Evolutionary conservation across 2,113 vertebrate genomes (phyloP).

Genomic region (Progne subis): DNA sequence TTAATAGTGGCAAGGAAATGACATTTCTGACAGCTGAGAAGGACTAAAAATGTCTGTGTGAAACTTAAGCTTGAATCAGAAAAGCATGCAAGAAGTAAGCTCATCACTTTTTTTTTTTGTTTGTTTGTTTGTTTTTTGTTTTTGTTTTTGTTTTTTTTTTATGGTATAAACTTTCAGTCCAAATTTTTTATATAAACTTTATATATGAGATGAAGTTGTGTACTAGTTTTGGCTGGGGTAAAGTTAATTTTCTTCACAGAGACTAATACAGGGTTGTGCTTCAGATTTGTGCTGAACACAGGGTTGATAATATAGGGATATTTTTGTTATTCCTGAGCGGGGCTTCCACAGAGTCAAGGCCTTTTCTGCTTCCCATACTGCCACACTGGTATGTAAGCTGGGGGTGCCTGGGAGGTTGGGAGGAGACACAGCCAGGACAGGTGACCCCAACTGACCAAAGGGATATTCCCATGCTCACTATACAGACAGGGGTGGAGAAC

Average conservation of each 20-base stretch:
- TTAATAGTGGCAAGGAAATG: not conserved
- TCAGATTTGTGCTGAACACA: not conserved
- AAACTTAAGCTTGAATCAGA: not conserved
- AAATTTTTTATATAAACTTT: not conserved
- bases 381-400: fast-evolving
- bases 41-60: not conserved
- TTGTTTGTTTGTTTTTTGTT: too few relatives aligned
- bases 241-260: not conserved
- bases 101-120: not conserved
- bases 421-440: not conserved
- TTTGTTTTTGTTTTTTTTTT: too few relatives aligned
- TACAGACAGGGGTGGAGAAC: not conserved
- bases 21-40: not conserved
- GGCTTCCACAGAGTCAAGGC: not conserved
- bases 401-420: not conserved
- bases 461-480: not conserved
- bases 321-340: not conserved
- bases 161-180: not conserved
- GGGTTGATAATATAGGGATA: not conserved
- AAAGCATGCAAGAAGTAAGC: not conserved
- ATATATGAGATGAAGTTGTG: not conserved
- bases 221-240: not conserved
- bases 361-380: not conserved
- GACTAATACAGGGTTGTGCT: not conserved
- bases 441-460: not conserved